Base-by-base conservation (phyloP, 1,140 invertebrate species). In the Bacillus rossius region DNA sequence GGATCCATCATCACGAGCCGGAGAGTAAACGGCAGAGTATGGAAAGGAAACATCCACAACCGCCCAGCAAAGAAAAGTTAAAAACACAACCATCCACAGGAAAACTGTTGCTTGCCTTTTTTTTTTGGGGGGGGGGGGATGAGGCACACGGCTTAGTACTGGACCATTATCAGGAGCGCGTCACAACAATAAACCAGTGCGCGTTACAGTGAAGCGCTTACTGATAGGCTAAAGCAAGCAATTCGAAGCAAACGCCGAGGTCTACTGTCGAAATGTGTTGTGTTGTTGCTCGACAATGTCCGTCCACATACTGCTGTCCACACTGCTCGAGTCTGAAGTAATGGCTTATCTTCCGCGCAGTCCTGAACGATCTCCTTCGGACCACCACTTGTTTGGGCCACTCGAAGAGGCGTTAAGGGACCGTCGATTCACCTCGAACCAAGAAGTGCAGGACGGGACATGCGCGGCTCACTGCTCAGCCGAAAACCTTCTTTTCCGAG, bases 401-500 rank as follows among this genome's bases (percentile, higher is more conserved):
- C n/a, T n/a, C n/a, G n/a, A n/a, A 47, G 43, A 47, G 10, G 13
- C 43, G 20, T 7, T 47, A n/a, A 47, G 43, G 16, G 43, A 7
- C 43, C 14, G 8, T 47, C 10, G 14, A n/a, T 10, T 47, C n/a
- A 16, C 16, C 45, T 23, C 2, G 3, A 14, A 47, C 45, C 43
- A 47, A 47, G 43, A 7, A 47, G 43, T 47, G 43, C 20, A 47
- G 16, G 45, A 19, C 22, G 10, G n/a, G n/a, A n/a, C 34, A 55
- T 48, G 34, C 29, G 52, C 45, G 52, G 52, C 29, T 55, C 14
- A 41, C 52, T 16, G 52, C 52, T 55, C 52, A 55, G 52, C 34
- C 52, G 38, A 55, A 55, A 55, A 47, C 37, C 3, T 43, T 43
- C 20, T 55, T 50, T 55, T 48, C 52, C 25, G 37, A 55, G 52